Evolutionary conservation across 2,797 vertebrate genomes (phyloP).

Genomic region (Lemur catta): DNA sequence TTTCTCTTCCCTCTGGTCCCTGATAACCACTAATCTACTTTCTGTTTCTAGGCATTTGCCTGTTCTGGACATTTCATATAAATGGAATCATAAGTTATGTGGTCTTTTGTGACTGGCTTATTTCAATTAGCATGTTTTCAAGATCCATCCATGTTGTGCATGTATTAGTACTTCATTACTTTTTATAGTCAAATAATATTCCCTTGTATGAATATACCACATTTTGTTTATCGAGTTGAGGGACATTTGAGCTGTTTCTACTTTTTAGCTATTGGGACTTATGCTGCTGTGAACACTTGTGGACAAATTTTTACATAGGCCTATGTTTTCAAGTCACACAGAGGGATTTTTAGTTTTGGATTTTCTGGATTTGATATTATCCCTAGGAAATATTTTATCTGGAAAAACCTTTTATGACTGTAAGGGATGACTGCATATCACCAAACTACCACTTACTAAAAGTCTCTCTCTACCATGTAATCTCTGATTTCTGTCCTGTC

Average conservation of each 20-base stretch:
- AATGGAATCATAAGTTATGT: background rate
- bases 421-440: background rate
- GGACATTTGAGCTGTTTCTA: background rate
- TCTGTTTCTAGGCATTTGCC: background rate
- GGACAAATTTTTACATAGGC: background rate
- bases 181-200: background rate
- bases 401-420: background rate
- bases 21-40: background rate
- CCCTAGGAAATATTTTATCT: background rate
- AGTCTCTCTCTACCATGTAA: background rate
- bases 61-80: background rate
- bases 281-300: background rate
- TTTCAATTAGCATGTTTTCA: background rate
- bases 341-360: background rate
- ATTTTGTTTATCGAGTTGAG: background rate
- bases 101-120: background rate
- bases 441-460: background rate
- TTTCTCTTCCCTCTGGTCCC: background rate
- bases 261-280: background rate
- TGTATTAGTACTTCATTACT: background rate
- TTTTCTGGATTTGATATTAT: constrained; percentile 25
- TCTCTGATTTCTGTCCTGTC: background rate
- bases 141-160: background rate
- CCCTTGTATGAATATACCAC: background rate
- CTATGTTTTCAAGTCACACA: background rate